A percentile compares a stretch with the other conserved stretches of the same genome.
Conservation (phyloP, 2,113 vertebrate genomes). For the Condylura cristata region DNA sequence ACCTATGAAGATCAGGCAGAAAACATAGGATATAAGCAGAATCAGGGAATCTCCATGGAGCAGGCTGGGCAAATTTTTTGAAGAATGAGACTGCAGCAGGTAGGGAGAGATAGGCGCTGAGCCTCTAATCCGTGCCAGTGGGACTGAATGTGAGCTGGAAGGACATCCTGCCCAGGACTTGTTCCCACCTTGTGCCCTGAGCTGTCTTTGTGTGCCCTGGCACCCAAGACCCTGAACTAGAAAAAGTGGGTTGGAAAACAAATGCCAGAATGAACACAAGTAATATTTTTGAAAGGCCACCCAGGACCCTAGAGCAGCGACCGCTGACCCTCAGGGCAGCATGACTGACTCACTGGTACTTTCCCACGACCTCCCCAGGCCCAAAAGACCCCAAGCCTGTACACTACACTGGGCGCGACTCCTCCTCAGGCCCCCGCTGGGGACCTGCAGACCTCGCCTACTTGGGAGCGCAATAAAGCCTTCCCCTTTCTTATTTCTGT, state of each 20-base stretch:
- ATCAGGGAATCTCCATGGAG: constrained; percentile 35
- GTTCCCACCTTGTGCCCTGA: background rate
- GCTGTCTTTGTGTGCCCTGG: background rate
- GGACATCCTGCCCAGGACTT: background rate
- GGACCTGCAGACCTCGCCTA: no score
- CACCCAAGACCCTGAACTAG: background rate
- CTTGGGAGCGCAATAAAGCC: no score
- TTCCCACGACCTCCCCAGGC: no score
- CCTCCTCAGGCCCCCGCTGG: no score
- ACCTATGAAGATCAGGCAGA: constrained; percentile 57
- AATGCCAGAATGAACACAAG: background rate
- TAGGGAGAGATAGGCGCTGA: no score
- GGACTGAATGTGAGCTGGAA: background rate
- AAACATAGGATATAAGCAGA: constrained; percentile 49
- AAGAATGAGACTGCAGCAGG: background rate
- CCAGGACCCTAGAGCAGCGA: no score
- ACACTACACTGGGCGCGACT: no score
- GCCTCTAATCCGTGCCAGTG: background rate
- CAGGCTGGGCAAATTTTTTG: background rate
- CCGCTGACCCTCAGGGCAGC: no score
- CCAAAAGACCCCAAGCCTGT: no score
- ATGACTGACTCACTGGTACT: no score
- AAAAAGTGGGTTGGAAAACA: background rate
- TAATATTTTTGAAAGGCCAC: no score
- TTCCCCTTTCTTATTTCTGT: no score